Percentiles rank a stretch among this genome's conserved stretches.
Conservation (phyloP, 2,888 invertebrate genomes). For the Lasioglossum zephyrum region DNA sequence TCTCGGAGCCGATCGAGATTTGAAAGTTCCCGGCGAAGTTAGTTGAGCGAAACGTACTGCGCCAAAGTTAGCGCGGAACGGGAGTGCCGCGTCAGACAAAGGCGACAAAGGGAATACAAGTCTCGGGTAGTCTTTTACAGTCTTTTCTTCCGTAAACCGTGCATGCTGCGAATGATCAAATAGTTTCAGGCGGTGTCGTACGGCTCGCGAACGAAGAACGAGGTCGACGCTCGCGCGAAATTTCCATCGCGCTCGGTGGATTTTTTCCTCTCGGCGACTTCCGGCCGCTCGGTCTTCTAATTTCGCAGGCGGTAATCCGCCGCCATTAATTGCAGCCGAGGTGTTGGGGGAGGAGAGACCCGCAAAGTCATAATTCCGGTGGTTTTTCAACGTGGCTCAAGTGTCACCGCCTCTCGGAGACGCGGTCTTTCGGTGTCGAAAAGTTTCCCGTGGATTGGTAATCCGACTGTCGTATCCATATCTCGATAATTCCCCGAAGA, state of each 20-base stretch:
- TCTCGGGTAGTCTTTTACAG: conserved; percentile 2
- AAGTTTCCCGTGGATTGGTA: conserved; percentile 27
- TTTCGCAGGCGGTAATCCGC: not conserved
- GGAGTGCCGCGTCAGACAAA: not conserved
- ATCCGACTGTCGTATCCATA: conserved; percentile 29
- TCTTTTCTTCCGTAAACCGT: conserved; percentile 11
- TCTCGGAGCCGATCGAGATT: not conserved
- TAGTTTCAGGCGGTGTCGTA: not conserved
- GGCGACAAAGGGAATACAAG: conserved; percentile 4
- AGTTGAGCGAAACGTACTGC: not conserved
- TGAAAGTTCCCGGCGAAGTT: not conserved
- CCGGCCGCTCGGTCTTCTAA: not conserved
- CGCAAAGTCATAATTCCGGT: not conserved
- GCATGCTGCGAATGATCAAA: conserved; percentile 9
- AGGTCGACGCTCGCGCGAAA: conserved; percentile 3
- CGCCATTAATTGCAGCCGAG: not conserved
- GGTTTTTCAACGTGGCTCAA: not conserved
- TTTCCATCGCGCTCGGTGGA: not conserved
- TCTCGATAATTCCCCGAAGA: conserved; percentile 59
- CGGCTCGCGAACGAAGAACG: not conserved
- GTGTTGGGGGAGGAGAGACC: not conserved
- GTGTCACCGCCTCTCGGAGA: not conserved
- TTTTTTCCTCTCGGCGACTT: not conserved
- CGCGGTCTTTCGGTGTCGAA: conserved; percentile 23
- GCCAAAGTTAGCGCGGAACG: not conserved